Evolutionary conservation across 2,888 invertebrate species (phyloP).

Genomic region (Uloborus plumipes): DNA sequence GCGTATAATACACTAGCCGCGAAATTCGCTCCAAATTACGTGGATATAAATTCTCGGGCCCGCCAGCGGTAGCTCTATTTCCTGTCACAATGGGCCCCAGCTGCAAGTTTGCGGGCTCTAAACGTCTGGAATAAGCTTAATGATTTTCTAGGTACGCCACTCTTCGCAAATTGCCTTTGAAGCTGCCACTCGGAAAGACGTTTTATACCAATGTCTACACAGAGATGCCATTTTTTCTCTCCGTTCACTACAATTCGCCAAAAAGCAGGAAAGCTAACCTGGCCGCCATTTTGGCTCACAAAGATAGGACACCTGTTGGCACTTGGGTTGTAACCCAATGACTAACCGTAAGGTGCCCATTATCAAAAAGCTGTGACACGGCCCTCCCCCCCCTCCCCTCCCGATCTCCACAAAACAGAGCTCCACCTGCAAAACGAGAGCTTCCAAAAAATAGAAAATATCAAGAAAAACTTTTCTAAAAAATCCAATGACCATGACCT

Average conservation of each 20-base stretch:
- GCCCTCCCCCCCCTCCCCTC: no score
- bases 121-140: slow-evolving; percentile 57
- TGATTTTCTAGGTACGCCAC: slow-evolving; percentile 43
- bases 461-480: no score
- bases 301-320: no score
- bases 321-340: no score
- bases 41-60: slow-evolving; percentile 43
- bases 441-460: no score
- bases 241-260: neutral
- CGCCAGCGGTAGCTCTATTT: slow-evolving; percentile 31
- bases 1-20: slow-evolving; percentile 30
- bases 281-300: no score
- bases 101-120: slow-evolving; percentile 34
- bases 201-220: slow-evolving; percentile 16
- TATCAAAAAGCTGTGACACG: no score
- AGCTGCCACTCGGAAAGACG: slow-evolving; percentile 32
- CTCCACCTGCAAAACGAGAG: no score
- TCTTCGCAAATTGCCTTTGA: slow-evolving; percentile 55
- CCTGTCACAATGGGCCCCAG: slow-evolving; percentile 48
- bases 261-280: no score
- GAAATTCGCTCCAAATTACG: slow-evolving; percentile 54
- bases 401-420: no score
- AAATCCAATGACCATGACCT: no score
- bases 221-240: slow-evolving; percentile 8
- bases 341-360: no score